Evolutionary conservation across 2,797 vertebrate genomes (phyloP), one percentile per base, ranked within the genome.

Genomic region (Percopsis omiscomaycus): DNA sequence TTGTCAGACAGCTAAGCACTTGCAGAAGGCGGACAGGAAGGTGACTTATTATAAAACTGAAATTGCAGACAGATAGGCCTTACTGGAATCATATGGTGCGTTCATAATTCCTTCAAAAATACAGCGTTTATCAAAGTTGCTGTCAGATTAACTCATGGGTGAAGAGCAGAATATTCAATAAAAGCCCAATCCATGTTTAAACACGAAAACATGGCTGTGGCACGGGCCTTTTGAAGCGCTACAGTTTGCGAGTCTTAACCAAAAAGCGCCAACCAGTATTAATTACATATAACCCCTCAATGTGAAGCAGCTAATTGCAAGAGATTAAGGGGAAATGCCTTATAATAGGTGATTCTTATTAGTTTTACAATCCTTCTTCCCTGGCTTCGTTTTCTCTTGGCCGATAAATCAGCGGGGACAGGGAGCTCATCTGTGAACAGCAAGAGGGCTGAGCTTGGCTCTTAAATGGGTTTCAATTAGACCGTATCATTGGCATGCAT

Each of bases 401-500:
- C 78, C 76, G 71, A 64, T 66, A 60, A 68, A 87, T 76, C 71
- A 71, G 70, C 78, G 57, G 72, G 1, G 77, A 42, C 46, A 69
- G 82, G 66, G 71, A 58, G 71, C 75, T 84, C 63, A 68, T 85
- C 68, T 81, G 64, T 59, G 55, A 83, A 59, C 52, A 69, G 77
- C 46, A 16, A 73, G 58, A 71, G 64, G 53, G 30, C 68, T 45
- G 10, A 30, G 54, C 16, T 42, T 29, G 28, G 46, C 49, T 73
- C 58, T 51, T 56, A 75, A 84, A 81, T 55, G 75, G 61, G 51
- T 75, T 75, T 79, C 75, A 81, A 77, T 82, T 81, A 83, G 64
- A 44, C 48, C 64, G 52, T 59, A 64, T 77, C 42, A 51, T 51
- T 37, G 49, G 50, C 42, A 60, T 16, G 48, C 4, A 22, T 65